Evolutionary conservation across 2,797 vertebrate species (phyloP), one percentile per base, ranked within the genome.

Genomic region (Sebastes diaconus): DNA sequence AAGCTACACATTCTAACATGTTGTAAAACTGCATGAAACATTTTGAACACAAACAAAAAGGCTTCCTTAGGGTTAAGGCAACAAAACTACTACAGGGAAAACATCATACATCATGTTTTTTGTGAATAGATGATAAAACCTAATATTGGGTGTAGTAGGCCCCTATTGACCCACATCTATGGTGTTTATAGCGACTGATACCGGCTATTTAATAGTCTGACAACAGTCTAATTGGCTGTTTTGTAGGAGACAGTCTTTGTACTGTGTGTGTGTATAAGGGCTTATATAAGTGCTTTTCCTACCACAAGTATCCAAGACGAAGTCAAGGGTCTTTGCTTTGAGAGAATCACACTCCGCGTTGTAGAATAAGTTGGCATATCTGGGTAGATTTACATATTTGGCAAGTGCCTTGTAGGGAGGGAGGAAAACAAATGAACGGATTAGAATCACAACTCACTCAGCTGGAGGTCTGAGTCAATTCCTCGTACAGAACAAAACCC

Each of bases 391-490:
- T 80, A 73, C 79, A 81, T 87, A 79, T 89, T 84, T 90, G 85
- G 81, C 57, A 75, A 88, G 68, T 69, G 64, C 32, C 25, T 75
- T 22, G 50, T 39, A 57, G 7, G 34, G 68, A 78, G 79, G 46
- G 70, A 68, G 61, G 52, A 69, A 78, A 91, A 91, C 88, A 90
- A 92, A 89, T 88, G 73, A 85, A 73, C 1, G 36, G 77, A 90
- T 90, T 90, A 90, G 71, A 91, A 86, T 87, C 79, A 74, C 83
- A 80, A 57, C 77, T 83, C 59, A 54, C 88, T 79, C 90, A 91
- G 90, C 77, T 86, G 85, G 89, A 87, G 82, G 89, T 85, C 87
- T 91, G 70, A 83, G 75, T 87, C 83, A 36, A 55, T 67, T 79
- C 72, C 84, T 85, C 68, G 55, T 84, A 75, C 36, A 22, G 66